Evolutionary conservation across 1,140 invertebrate genomes (phyloP), one percentile per base, ranked within the genome.

Genomic region (Megathymus violae): DNA sequence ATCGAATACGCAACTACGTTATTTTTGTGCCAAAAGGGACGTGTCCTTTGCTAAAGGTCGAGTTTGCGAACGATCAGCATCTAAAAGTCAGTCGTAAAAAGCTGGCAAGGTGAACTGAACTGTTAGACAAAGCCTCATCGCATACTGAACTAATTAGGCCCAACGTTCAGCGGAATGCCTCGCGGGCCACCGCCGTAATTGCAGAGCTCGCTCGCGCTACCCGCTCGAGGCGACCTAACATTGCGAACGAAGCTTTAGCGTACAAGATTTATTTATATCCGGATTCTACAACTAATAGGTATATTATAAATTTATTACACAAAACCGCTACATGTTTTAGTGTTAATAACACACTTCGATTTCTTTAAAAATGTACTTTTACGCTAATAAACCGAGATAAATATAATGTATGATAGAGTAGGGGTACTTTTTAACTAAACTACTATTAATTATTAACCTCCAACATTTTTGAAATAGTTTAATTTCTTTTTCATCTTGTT

Each of bases 71-170:
- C 68, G 67, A 78, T 66, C 71, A 69, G 67, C 69, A 75, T 72
- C 75, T 71, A 74, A 78, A 78, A 74, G 69, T 25, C 64, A 74
- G 62, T 71, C 64, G 70, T 83, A 82, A 85, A 85, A 83, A 84
- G 58, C 63, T 48, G 70, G 74, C 84, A 87, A 87, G 85, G 84
- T 85, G 85, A 89, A 82, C 74, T 64, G 64, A 71, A 69, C 69
- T 81, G 80, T 86, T 88, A 89, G 79, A 86, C 83, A 88, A 88
- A 89, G 85, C 78, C 82, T 77, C 84, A 86, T 87, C 86, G 82
- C 70, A 72, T 76, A 78, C 74, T 81, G 80, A 69, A 76, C 71
- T 85, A 88, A 89, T 89, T 89, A 86, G 74, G 76, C 69, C 77
- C 74, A 72, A 72, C 78, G 71, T 71, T 68, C 66, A 67, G 62